Percentiles rank a stretch among this genome's conserved stretches.
phyloP scores from a whole-genome alignment of 2,113 vertebrate species.

The Campylomormyrus numenius region DNA sequence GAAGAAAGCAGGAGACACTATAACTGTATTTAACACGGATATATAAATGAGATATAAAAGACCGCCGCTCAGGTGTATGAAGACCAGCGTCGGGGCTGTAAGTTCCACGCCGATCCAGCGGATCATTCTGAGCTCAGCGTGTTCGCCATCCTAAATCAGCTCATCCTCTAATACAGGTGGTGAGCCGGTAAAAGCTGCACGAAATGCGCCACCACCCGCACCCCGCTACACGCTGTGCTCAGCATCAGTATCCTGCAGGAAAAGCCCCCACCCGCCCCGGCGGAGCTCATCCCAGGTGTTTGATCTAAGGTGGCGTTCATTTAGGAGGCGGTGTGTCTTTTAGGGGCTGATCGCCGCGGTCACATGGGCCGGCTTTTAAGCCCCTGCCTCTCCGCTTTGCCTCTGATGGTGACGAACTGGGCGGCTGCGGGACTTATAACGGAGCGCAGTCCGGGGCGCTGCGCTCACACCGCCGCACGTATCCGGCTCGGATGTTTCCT shows the following conservation, averaged over 20 bases:
- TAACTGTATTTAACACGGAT: background rate
- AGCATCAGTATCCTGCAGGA: background rate
- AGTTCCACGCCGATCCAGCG: background rate
- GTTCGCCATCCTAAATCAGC: background rate
- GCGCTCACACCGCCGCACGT: background rate
- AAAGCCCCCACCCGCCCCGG: background rate
- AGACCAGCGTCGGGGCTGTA: background rate
- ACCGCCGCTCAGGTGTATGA: background rate
- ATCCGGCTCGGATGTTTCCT: constrained; percentile 42
- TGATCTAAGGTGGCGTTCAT: background rate
- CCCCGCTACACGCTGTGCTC: background rate
- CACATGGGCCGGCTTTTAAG: background rate
- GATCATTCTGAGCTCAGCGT: background rate
- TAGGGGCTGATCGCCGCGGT: background rate
- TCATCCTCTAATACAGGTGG: background rate
- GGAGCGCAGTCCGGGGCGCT: background rate
- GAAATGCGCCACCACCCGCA: background rate
- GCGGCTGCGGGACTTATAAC: background rate
- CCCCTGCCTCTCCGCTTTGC: background rate
- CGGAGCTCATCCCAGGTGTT: background rate
- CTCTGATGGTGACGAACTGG: background rate
- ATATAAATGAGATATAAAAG: background rate
- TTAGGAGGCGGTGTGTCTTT: constrained; percentile 9
- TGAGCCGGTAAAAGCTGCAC: background rate
- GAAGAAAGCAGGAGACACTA: background rate